A percentile compares a stretch with the other conserved stretches of the same genome.
These are phyloP conservation scores for Anniella stebbinsi DNA, from an alignment of 2,797 vertebrate genomes.

Conservation along the genomic window DNA sequence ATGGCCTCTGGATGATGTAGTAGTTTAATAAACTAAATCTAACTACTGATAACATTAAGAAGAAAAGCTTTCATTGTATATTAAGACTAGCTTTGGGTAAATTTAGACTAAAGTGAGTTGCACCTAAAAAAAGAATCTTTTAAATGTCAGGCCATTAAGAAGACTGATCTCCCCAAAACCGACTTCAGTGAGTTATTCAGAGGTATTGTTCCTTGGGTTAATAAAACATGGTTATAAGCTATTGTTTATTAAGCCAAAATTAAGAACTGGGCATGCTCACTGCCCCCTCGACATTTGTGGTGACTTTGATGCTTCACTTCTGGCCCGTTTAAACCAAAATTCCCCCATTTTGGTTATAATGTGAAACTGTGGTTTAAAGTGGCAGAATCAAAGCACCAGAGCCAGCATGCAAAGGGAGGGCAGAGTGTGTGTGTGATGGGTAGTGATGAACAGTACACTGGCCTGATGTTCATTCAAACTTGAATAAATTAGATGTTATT, in stretches of 20 bases:
- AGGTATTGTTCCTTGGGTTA: not conserved
- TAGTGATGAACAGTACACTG: too few relatives aligned
- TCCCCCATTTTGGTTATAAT: not conserved
- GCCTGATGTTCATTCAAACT: not conserved
- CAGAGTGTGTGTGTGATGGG: too few relatives aligned
- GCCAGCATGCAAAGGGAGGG: not conserved
- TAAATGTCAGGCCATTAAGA: not conserved
- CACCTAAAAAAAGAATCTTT: not conserved
- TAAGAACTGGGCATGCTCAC: too few relatives aligned
- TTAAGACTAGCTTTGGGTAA: slow-evolving; percentile 7
- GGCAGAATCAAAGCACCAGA: not conserved
- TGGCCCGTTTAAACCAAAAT: not conserved
- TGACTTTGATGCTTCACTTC: not conserved
- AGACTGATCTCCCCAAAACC: not conserved
- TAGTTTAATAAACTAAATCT: not conserved
- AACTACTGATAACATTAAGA: not conserved
- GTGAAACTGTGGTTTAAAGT: not conserved
- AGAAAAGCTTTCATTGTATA: not conserved
- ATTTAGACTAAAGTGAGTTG: not conserved
- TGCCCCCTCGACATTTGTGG: not conserved
- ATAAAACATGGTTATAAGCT: too few relatives aligned
- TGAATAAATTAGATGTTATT: not conserved
- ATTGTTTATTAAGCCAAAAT: not conserved
- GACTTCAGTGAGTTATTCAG: not conserved
- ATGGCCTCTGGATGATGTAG: not conserved